Evolutionary conservation across 2,797 vertebrate genomes (phyloP), one percentile per base, ranked within the genome.

Genomic region (Netta rufina): DNA sequence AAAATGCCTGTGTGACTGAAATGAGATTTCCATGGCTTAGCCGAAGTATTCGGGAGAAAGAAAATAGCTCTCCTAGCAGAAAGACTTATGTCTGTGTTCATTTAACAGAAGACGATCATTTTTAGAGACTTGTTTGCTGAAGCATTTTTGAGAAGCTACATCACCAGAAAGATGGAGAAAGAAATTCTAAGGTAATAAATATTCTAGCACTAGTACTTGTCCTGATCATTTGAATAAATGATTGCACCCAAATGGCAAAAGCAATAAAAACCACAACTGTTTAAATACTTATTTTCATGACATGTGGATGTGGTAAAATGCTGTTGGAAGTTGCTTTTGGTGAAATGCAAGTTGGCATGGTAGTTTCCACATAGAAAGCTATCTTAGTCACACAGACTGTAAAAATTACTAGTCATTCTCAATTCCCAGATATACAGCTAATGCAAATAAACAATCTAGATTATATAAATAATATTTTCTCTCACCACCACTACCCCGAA

Each of bases 261-360:
- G 41, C 21, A 73, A 41, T 38, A 45, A 28, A 33, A 0, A 0
- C 1, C 14, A 36, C 7, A 71, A 32, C 22, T 20, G 11, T 30
- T 15, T 4, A 84, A 73, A 64, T 45, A 54, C 16, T 54, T 4
- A 51, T 66, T 82, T 82, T 90, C 20, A 16, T 61, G 17, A 62
- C 33, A 3, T 20, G 33, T 16, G 6, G 3, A 4, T 72, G 16
- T 67, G 10, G 5, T 4, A 36, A 24, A 67, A 74, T 66, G 2
- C 5, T 51, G 13, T 7, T 47, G 10, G 61, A 62, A 41, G 22
- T 51, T 49, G 32, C 11, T 36, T 56, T 64, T 53, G 22, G 19
- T 47, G 65, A 69, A 72, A 8, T 10, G 17, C 12, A 72, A 51
- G 11, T 2, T n/a, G n/a, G 5, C 71, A 4, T 30, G 8, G 33